Conservation (phyloP, 2,888 invertebrate species). For the Nemurella pictetii region DNA sequence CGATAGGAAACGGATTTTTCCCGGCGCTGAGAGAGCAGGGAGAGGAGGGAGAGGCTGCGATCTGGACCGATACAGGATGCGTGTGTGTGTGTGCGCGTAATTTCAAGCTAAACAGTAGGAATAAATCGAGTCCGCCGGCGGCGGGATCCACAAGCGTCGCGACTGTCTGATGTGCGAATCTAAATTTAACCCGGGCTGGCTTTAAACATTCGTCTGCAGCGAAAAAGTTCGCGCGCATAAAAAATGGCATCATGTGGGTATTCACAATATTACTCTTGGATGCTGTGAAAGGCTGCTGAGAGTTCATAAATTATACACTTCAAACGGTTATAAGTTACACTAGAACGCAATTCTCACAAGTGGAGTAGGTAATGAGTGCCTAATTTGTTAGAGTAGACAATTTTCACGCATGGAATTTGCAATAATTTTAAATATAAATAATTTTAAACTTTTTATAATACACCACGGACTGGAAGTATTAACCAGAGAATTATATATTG, state of each 20-base stretch:
- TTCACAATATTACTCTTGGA: background rate
- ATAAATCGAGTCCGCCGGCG: conserved; percentile 4
- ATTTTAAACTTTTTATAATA: no score
- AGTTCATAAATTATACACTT: background rate
- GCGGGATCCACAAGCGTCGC: conserved; percentile 1
- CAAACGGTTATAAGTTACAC: background rate
- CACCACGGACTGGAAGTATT: no score
- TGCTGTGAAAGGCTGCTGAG: background rate
- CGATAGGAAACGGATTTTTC: background rate
- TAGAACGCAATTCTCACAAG: no score
- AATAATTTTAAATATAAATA: background rate
- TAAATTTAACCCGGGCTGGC: conserved; percentile 19
- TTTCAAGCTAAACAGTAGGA: conserved; percentile 5
- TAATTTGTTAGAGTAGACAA: background rate
- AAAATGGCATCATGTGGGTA: conserved; percentile 22
- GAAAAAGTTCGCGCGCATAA: background rate
- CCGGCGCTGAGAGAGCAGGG: background rate
- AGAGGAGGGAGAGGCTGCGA: background rate
- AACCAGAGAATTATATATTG: no score
- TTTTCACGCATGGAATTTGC: background rate
- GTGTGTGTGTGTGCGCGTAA: background rate
- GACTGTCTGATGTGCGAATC: conserved; percentile 3
- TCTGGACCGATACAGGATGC: background rate
- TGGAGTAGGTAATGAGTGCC: background rate
- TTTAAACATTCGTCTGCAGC: background rate